These are phyloP conservation scores for Notarius lentiginosus DNA, from an alignment of 2,113 vertebrate genomes.

Conservation along the genomic window DNA sequence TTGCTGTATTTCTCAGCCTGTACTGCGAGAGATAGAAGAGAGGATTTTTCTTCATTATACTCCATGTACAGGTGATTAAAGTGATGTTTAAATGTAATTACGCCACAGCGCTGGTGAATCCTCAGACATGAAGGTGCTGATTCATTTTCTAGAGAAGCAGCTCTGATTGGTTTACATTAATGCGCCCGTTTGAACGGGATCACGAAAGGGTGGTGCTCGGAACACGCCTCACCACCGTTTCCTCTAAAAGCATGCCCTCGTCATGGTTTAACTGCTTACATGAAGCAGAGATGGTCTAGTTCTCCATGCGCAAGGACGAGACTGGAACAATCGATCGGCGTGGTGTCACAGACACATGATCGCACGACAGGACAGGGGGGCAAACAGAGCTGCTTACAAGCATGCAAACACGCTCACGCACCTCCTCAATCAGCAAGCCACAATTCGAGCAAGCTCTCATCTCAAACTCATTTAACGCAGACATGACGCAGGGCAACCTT, in stretches of 20 bases:
- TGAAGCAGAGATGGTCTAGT: background rate
- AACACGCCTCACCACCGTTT: background rate
- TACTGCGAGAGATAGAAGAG: background rate
- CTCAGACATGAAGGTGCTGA: background rate
- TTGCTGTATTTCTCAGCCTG: background rate
- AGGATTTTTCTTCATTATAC: background rate
- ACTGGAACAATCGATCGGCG: background rate
- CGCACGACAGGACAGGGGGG: background rate
- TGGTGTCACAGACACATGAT: background rate
- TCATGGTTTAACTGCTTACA: background rate
- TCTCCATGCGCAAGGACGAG: background rate
- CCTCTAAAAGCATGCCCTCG: background rate
- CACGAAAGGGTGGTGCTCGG: too few species aligned
- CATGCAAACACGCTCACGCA: background rate
- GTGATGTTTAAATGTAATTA: background rate
- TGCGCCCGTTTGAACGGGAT: background rate
- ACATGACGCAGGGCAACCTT: constrained; percentile 24
- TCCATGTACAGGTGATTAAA: too few species aligned
- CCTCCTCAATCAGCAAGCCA: background rate
- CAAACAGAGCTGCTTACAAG: background rate
- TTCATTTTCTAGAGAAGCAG: background rate
- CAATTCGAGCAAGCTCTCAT: background rate
- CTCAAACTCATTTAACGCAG: constrained; percentile 14
- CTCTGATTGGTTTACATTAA: background rate
- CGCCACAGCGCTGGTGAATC: too few species aligned